These are phyloP conservation scores for Montipora sp. DNA, from an alignment of 64 coral and sea anemone genomes.

Conservation along the genomic window DNA sequence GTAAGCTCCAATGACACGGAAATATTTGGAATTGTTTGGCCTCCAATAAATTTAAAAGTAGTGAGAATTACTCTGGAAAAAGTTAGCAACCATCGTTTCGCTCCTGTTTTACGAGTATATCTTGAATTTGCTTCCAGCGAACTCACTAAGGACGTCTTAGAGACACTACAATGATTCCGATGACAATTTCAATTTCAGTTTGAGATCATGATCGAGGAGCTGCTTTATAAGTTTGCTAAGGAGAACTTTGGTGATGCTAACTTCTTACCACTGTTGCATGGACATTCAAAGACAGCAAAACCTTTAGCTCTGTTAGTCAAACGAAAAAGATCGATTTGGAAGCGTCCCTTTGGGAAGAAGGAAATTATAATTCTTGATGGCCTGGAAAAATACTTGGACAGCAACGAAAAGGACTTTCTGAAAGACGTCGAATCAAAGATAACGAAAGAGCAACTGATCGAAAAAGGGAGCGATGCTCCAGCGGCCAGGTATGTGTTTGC, in stretches of 20 bases:
- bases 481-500: background rate
- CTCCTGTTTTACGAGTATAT: no score
- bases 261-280: background rate
- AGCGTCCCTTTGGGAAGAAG: background rate
- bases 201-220: background rate
- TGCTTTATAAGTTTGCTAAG: background rate
- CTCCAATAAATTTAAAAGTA: no score
- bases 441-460: no score
- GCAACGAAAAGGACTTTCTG: background rate
- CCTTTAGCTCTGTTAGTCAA: background rate
- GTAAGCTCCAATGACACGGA: no score
- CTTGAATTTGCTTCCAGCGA: no score
- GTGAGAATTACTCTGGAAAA: no score
- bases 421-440: background rate
- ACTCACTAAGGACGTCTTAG: no score
- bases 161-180: no score
- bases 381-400: background rate
- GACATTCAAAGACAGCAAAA: background rate
- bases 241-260: background rate
- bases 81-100: no score
- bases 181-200: no score
- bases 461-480: background rate
- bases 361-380: constrained; percentile 14
- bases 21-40: no score
- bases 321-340: background rate